Conservation (phyloP, 2,888 invertebrate genomes). For the Eupithecia exiguata region DNA sequence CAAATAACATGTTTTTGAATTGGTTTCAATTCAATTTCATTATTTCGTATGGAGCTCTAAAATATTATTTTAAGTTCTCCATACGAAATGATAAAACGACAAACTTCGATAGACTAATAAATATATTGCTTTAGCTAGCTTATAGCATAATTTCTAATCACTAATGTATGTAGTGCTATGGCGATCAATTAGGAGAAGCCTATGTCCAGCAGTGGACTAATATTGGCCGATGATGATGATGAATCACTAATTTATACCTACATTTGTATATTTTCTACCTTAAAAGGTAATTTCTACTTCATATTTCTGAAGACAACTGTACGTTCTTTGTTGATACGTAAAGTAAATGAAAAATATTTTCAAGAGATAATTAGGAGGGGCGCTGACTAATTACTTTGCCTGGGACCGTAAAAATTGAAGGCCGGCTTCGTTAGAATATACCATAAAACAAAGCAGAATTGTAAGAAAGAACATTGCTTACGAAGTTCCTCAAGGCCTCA, state of each 20-base stretch:
- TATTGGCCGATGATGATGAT: no score
- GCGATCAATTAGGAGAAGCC: no score
- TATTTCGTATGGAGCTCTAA: background rate
- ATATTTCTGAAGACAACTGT: background rate
- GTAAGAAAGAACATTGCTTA: constrained; percentile 7
- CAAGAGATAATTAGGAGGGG: constrained; percentile 14
- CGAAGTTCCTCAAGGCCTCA: background rate
- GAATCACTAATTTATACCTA: background rate
- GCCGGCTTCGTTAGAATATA: constrained; percentile 12
- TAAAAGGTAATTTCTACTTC: background rate
- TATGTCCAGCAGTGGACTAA: no score
- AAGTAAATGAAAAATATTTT: constrained; percentile 12
- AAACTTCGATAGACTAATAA: no score
- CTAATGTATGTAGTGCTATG: no score
- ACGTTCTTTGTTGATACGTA: constrained; percentile 3
- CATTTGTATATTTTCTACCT: background rate
- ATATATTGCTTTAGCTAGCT: no score
- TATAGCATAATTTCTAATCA: no score
- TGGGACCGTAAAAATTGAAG: constrained; percentile 13
- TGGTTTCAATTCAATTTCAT: background rate
- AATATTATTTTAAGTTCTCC: no score
- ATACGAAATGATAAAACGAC: no score
- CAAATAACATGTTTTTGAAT: background rate
- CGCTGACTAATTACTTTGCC: constrained; percentile 13
- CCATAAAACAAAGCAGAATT: constrained; percentile 4